Conservation (phyloP, 2,113 vertebrate genomes). For the Paralichthys olivaceus region DNA sequence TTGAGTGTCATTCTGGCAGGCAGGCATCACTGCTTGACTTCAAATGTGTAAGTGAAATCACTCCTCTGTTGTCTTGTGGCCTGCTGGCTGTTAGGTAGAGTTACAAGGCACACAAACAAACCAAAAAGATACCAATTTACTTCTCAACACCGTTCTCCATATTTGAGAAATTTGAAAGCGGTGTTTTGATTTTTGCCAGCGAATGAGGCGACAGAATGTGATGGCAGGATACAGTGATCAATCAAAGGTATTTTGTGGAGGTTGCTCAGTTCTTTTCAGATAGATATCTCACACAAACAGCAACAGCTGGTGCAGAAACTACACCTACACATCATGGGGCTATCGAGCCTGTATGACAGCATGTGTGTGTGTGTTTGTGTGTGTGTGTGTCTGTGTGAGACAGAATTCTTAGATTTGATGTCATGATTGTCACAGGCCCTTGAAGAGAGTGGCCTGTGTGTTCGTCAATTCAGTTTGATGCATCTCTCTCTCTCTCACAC, state of each 20-base stretch:
- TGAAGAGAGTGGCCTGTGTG: slow-evolving; percentile 64
- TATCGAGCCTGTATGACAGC: slow-evolving; percentile 44
- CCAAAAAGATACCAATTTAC: slow-evolving; percentile 81
- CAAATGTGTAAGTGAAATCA: slow-evolving; percentile 79
- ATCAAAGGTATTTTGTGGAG: slow-evolving; percentile 71
- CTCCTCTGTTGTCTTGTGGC: slow-evolving; percentile 78
- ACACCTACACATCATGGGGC: slow-evolving; percentile 46
- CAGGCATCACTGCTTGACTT: slow-evolving; percentile 76
- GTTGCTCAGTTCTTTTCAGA: slow-evolving; percentile 53
- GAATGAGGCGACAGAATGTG: slow-evolving; percentile 60
- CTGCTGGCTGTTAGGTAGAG: slow-evolving; percentile 80
- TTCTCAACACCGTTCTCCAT: slow-evolving; percentile 59
- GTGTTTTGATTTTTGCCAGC: slow-evolving; percentile 74
- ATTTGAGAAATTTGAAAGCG: slow-evolving; percentile 75
- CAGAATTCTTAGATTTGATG: slow-evolving; percentile 60
- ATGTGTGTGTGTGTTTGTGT: slow-evolving; percentile 10
- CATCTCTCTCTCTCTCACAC: slow-evolving; percentile 14
- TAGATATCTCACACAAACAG: slow-evolving; percentile 51
- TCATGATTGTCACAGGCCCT: slow-evolving; percentile 65
- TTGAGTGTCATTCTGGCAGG: slow-evolving; percentile 84
- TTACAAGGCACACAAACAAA: slow-evolving; percentile 80
- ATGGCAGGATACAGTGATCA: slow-evolving; percentile 71
- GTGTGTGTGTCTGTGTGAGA: slow-evolving; percentile 18
- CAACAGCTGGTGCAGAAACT: slow-evolving; percentile 61
- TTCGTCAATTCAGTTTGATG: slow-evolving; percentile 74